Evolutionary conservation across 1,140 invertebrate genomes (phyloP).

Genomic region (Cotesia chilonis): DNA sequence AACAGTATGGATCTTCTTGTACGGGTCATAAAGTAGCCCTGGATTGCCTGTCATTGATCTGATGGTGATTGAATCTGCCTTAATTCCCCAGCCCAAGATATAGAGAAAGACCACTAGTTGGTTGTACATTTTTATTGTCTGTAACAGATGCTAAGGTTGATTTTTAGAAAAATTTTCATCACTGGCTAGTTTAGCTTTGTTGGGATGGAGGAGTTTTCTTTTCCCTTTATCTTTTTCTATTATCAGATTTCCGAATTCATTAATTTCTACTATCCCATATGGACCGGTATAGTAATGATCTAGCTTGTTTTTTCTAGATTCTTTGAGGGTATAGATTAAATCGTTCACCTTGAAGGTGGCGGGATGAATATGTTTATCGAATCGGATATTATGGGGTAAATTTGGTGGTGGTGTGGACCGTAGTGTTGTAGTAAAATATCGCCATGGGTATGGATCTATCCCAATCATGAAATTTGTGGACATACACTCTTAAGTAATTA

Average conservation of each 20-base stretch:
- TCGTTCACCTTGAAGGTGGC: background rate
- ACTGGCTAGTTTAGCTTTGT: background rate
- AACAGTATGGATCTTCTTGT: no score
- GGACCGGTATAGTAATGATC: background rate
- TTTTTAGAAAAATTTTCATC: background rate
- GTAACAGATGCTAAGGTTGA: no score
- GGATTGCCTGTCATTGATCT: no score
- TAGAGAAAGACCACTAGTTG: no score
- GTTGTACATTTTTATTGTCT: no score
- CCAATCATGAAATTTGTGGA: background rate
- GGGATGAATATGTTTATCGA: background rate
- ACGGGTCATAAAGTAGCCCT: no score
- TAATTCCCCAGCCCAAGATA: no score
- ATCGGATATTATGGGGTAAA: conserved; percentile 10
- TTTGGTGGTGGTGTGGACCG: conserved; percentile 15
- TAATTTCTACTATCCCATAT: background rate
- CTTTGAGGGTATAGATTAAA: background rate
- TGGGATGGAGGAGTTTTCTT: background rate
- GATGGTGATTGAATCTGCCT: no score
- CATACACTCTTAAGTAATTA: background rate
- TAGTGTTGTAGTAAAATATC: conserved; percentile 17
- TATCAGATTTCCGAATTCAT: background rate
- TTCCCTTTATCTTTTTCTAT: background rate
- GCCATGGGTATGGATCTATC: conserved; percentile 15
- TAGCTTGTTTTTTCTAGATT: background rate